Base-by-base conservation (phyloP, 2,888 invertebrate genomes). In the Norana najaformis region DNA sequence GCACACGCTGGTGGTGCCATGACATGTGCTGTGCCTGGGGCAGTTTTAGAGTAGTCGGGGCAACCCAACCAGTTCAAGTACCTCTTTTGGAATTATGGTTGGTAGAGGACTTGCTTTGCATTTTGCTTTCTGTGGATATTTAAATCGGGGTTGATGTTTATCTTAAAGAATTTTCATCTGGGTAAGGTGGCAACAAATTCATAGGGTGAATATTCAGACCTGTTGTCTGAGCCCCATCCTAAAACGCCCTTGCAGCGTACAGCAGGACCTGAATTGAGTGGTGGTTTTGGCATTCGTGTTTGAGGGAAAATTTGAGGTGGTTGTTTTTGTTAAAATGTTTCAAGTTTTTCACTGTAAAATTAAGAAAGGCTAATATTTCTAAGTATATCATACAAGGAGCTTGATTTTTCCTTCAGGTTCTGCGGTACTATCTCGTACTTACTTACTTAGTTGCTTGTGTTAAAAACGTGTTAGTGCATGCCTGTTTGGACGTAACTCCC, bases 381-480 rank as follows among this genome's bases (percentile, higher is more conserved):
- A n/a, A n/a, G 69, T n/a, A 69, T 69, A n/a, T 69, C 8, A 13
- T 53, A 53, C 30, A 13, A n/a, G 23, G 11, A 16, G 69, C 69
- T n/a, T 69, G n/a, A n/a, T n/a, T 69, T 69, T 69, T n/a, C n/a
- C n/a, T 69, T 69, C 69, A 69, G 69, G 69, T 69, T 69, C 69
- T 69, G 69, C n/a, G n/a, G 69, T 69, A 69, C 69, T 11, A 69
- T 11, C n/a, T 69, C n/a, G 69, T 69, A 69, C 69, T 69, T 69
- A 69, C 69, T 69, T 69, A 69, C 69, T 69, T 69, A 69, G 69
- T 69, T 69, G 69, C 69, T 69, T 69, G 69, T 69, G 69, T 69
- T 69, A 69, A 69, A 53, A 69, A 69, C n/a, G 69, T 69, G 69
- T 69, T 69, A 69, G 69, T 69, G 69, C 69, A 69, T 69, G 69